Conservation (phyloP, 1,140 invertebrate genomes). For the Caenorhabditis tropicalis region DNA sequence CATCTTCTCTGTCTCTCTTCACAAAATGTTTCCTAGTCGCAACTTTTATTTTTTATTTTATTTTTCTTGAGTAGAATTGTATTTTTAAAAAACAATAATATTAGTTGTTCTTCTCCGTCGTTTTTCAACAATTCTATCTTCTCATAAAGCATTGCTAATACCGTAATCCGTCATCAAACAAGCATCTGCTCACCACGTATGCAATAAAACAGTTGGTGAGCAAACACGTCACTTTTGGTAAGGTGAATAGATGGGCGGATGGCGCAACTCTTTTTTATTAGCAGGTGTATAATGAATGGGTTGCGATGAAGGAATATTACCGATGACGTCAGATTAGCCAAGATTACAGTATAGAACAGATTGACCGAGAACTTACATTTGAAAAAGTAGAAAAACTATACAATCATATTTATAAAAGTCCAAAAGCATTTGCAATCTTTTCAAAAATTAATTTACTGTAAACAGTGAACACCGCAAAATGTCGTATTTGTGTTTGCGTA, state of each 20-base stretch:
- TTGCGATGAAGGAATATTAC: background rate
- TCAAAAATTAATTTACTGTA: no score
- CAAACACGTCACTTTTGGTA: conserved; percentile 30
- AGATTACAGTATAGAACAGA: background rate
- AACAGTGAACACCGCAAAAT: no score
- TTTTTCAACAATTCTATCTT: background rate
- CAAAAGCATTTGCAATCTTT: no score
- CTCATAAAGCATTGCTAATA: conserved; percentile 34
- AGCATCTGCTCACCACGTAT: background rate
- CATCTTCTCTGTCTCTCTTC: conserved; percentile 19
- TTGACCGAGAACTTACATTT: no score
- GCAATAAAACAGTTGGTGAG: conserved; percentile 20
- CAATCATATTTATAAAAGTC: no score
- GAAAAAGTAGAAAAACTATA: no score
- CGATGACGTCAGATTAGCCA: background rate
- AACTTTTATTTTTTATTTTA: background rate
- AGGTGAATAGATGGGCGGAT: background rate
- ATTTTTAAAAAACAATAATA: background rate
- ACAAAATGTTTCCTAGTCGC: conserved; percentile 12
- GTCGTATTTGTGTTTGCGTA: no score
- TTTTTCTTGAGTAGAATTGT: background rate
- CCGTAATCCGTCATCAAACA: conserved; percentile 37
- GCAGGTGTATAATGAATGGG: conserved; percentile 15
- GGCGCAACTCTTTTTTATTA: conserved; percentile 32
- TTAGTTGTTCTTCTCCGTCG: background rate